phyloP scores from a whole-genome alignment of 2,113 vertebrate species.

The Cephalopterus ornatus region DNA sequence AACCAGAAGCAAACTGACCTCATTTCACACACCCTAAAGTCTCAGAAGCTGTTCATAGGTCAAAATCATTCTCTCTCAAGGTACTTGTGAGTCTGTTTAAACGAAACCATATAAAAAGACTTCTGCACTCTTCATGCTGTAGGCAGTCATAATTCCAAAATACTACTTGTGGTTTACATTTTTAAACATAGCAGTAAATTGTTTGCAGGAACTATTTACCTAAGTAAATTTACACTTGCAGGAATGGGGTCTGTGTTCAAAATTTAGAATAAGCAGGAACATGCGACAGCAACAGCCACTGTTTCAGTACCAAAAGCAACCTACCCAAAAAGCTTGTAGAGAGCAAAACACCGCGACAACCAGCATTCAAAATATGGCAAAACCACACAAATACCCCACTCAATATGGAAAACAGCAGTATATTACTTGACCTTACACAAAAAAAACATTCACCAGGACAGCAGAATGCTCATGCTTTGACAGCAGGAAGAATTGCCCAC shows the following conservation, averaged over 20 bases:
- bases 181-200: neutral
- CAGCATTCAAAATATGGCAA: neutral
- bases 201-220: neutral
- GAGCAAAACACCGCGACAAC: neutral
- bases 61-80: neutral
- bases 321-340: neutral
- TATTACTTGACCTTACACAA: neutral
- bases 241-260: neutral
- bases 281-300: rapidly evolving
- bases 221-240: neutral
- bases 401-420: neutral
- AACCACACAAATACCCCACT: neutral
- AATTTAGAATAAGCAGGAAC: neutral
- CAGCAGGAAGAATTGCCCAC: neutral
- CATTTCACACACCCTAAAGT: neutral
- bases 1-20: neutral
- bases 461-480: neutral
- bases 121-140: neutral
- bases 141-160: neutral
- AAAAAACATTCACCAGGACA: neutral
- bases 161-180: neutral
- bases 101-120: neutral
- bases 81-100: neutral
- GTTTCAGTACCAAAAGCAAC: neutral
- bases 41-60: neutral